phyloP scores from a whole-genome alignment of 2,888 invertebrate species.

The Bembecia ichneumoniformis region DNA sequence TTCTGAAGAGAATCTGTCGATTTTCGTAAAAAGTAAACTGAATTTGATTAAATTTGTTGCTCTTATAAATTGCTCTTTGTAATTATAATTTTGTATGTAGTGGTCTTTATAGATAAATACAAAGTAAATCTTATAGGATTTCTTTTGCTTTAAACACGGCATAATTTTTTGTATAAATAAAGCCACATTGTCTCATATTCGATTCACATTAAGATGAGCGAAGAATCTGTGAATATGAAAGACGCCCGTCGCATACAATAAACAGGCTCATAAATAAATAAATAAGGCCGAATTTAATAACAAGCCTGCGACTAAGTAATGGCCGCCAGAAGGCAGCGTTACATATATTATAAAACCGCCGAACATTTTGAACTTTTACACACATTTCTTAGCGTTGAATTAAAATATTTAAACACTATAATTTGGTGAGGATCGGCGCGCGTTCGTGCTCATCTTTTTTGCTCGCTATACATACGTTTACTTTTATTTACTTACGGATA shows the following conservation, averaged over 20 bases:
- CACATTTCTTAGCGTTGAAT: slow-evolving; percentile 64
- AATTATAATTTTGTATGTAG: too few species aligned
- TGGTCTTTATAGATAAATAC: too few species aligned
- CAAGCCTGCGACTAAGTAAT: slow-evolving; percentile 62
- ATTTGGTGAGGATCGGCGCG: slow-evolving; percentile 44
- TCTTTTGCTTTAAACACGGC: too few species aligned
- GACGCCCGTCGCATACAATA: slow-evolving; percentile 24
- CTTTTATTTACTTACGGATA: too few species aligned
- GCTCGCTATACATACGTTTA: too few species aligned
- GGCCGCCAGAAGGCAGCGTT: slow-evolving; percentile 64
- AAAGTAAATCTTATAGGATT: too few species aligned
- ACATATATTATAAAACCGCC: slow-evolving; percentile 56
- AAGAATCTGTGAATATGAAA: slow-evolving; percentile 6
- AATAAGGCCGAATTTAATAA: slow-evolving; percentile 69
- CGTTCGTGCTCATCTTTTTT: slow-evolving; percentile 7
- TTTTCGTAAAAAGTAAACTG: too few species aligned
- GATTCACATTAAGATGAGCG: neutral
- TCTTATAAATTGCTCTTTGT: too few species aligned
- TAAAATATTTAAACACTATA: slow-evolving; percentile 68
- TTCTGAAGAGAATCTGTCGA: too few species aligned
- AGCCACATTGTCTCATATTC: neutral
- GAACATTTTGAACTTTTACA: slow-evolving; percentile 61
- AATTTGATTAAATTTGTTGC: too few species aligned
- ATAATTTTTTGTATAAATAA: neutral
- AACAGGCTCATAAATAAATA: slow-evolving; percentile 63